Percentiles rank a stretch among this genome's conserved stretches.
phyloP scores from a whole-genome alignment of 2,888 invertebrate genomes.

The Chironomus tentans region DNA sequence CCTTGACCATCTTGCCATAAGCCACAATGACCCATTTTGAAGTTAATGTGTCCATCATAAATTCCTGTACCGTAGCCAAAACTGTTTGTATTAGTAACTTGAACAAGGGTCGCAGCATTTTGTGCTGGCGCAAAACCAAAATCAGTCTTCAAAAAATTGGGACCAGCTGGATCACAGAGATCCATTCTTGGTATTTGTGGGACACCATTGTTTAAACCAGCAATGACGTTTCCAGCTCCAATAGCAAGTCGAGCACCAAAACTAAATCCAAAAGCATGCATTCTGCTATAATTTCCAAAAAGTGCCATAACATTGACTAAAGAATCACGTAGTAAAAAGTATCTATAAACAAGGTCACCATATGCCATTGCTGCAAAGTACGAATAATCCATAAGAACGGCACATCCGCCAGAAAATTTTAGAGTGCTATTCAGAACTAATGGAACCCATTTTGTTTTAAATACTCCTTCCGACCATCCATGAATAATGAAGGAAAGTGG shows the following conservation, averaged over 20 bases:
- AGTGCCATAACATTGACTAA: slow-evolving; percentile 30
- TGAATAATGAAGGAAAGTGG: slow-evolving; percentile 13
- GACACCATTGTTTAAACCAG: slow-evolving; percentile 31
- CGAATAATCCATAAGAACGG: slow-evolving; percentile 8
- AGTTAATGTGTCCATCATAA: slow-evolving; percentile 33
- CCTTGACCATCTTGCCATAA: slow-evolving; percentile 28
- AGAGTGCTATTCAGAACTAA: not conserved
- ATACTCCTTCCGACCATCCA: slow-evolving; percentile 1
- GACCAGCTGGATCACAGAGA: slow-evolving; percentile 37
- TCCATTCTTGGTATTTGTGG: not conserved
- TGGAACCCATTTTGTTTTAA: not conserved
- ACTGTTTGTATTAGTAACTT: slow-evolving; percentile 29
- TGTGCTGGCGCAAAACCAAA: slow-evolving; percentile 35
- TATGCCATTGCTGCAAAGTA: slow-evolving; percentile 29
- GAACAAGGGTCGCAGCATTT: slow-evolving; percentile 37
- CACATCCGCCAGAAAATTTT: not conserved
- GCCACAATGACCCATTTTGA: slow-evolving; percentile 33
- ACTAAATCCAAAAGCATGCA: slow-evolving; percentile 32
- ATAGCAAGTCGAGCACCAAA: slow-evolving; percentile 31
- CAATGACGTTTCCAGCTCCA: slow-evolving; percentile 31
- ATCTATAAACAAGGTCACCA: slow-evolving; percentile 29
- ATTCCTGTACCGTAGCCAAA: slow-evolving; percentile 35
- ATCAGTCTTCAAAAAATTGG: not conserved
- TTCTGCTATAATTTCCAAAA: slow-evolving; percentile 27
- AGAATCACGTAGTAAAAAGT: slow-evolving; percentile 28